A percentile compares a stretch with the other conserved stretches of the same genome.
phyloP scores from a whole-genome alignment of 1,140 invertebrate species.

The Subanguina moxae region DNA sequence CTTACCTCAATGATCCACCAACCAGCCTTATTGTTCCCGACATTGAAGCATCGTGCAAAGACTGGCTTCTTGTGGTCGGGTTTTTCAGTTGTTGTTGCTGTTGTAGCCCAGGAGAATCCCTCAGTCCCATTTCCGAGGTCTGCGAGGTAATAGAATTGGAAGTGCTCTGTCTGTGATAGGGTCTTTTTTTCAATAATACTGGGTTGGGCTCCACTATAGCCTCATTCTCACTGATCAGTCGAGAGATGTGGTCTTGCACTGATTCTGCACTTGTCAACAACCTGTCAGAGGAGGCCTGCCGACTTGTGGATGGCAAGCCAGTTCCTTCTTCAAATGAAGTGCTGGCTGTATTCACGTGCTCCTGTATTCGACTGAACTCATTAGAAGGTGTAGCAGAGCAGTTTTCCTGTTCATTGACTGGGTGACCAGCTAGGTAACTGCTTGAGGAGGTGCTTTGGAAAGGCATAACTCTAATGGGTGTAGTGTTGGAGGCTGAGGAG shows the following conservation, averaged over 20 bases:
- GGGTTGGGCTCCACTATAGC: conserved; percentile 50
- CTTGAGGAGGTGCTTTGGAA: background rate
- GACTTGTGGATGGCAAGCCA: conserved; percentile 16
- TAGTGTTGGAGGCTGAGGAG: background rate
- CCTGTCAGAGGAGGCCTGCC: conserved; percentile 27
- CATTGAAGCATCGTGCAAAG: conserved; percentile 43
- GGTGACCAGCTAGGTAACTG: background rate
- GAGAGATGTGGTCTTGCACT: conserved; percentile 44
- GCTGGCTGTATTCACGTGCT: too few species aligned
- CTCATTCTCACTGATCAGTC: conserved; percentile 48
- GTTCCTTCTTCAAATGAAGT: background rate
- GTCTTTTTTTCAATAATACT: conserved; percentile 45
- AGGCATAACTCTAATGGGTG: background rate
- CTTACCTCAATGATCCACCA: conserved; percentile 41
- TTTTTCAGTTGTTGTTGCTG: conserved; percentile 34
- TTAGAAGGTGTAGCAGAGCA: too few species aligned
- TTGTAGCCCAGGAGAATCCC: conserved; percentile 32
- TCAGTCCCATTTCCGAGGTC: conserved; percentile 34
- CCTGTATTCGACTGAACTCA: too few species aligned
- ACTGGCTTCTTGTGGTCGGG: conserved; percentile 46
- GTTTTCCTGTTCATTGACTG: background rate
- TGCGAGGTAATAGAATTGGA: conserved; percentile 50
- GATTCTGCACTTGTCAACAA: conserved; percentile 32
- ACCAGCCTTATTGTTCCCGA: conserved; percentile 16
- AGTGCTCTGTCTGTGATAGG: conserved; percentile 45